Conservation (phyloP, 2,113 vertebrate species). For the Barnardius zonarius region DNA sequence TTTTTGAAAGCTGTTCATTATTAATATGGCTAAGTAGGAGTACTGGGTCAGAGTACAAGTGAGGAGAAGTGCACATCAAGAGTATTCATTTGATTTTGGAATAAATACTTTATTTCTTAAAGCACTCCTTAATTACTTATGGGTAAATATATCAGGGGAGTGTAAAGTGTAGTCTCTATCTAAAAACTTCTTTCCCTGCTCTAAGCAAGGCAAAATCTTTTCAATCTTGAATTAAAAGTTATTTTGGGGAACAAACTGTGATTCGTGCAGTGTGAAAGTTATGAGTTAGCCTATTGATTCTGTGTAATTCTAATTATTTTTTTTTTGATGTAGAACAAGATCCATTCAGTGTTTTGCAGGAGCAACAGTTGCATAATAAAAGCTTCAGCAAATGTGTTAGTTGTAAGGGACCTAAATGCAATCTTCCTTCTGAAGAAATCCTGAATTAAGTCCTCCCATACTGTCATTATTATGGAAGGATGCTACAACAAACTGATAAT, state of each 20-base stretch:
- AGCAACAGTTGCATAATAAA: neutral
- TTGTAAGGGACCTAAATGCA: neutral
- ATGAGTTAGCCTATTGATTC: neutral
- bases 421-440: neutral
- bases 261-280: neutral
- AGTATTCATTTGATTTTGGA: conserved; percentile 14
- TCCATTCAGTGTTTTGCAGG: neutral
- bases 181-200: neutral
- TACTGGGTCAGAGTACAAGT: conserved; percentile 24
- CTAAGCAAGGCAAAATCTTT: neutral
- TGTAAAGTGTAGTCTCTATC: neutral
- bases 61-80: conserved; percentile 21
- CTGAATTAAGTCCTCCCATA: neutral
- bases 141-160: neutral
- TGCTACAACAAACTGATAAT: neutral
- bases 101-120: conserved; percentile 9
- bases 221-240: neutral
- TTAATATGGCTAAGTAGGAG: conserved; percentile 55
- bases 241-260: neutral
- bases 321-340: neutral
- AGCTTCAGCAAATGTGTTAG: neutral
- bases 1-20: conserved; percentile 55
- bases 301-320: neutral
- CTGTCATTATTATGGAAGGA: neutral
- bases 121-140: neutral